Evolutionary conservation across 2,797 vertebrate genomes (phyloP).

Genomic region (Sebastes minor): DNA sequence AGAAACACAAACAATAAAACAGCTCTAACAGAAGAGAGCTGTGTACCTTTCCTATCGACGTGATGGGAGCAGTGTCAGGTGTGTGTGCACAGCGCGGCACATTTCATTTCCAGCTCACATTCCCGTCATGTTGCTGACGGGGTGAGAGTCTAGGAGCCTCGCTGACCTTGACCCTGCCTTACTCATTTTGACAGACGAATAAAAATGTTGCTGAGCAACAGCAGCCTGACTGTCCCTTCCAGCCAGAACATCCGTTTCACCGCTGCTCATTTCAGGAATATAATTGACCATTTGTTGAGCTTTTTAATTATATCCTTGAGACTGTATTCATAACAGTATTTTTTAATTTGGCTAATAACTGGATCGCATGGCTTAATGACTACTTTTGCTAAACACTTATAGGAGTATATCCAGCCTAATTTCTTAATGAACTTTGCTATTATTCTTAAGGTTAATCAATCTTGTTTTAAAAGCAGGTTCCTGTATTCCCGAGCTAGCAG

Average conservation of each 20-base stretch:
- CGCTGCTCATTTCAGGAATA: slow-evolving; percentile 1
- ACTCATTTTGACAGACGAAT: slow-evolving; percentile 22
- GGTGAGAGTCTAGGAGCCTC: slow-evolving; percentile 9
- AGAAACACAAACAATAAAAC: not conserved
- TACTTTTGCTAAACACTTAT: not conserved
- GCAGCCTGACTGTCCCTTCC: not conserved
- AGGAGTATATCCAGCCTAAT: not conserved
- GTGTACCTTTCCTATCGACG: slow-evolving; percentile 1
- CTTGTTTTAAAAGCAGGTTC: not conserved
- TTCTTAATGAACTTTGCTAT: slow-evolving; percentile 1
- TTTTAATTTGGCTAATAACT: not conserved
- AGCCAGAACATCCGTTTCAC: not conserved
- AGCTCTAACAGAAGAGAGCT: not conserved
- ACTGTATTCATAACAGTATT: not conserved
- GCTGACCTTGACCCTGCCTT: slow-evolving; percentile 39
- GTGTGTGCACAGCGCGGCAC: slow-evolving; percentile 22
- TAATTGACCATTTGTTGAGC: not conserved
- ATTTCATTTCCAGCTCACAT: slow-evolving; percentile 42
- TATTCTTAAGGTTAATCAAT: not conserved
- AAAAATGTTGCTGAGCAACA: slow-evolving; percentile 53
- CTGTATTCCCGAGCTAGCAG: not conserved
- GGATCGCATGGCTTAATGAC: not conserved
- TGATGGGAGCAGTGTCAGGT: slow-evolving; percentile 38
- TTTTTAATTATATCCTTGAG: slow-evolving; percentile 2
- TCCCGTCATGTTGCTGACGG: slow-evolving; percentile 33